These are phyloP conservation scores for Loriculus beryllinus DNA, from an alignment of 2,797 vertebrate genomes.

Conservation along the genomic window DNA sequence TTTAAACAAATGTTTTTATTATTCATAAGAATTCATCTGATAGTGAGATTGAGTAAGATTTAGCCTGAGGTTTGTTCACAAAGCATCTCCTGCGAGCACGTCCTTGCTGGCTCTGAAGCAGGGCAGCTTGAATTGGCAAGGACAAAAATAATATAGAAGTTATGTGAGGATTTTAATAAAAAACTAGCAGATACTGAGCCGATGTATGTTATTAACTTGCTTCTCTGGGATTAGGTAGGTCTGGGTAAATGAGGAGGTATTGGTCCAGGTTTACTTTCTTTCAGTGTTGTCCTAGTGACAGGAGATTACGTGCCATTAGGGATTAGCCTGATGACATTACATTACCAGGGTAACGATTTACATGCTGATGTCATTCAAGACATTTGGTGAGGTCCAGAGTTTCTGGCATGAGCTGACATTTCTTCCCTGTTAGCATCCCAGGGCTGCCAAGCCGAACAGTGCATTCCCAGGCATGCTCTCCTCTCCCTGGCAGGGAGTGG, in stretches of 20 bases:
- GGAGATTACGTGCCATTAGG: neutral
- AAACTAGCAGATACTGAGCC: neutral
- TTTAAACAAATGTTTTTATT: conserved; percentile 4
- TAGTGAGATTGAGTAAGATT: neutral
- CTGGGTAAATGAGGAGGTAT: conserved; percentile 10
- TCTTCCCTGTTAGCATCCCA: neutral
- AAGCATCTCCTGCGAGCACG: neutral
- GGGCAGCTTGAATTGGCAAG: conserved; percentile 28
- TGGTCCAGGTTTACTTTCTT: conserved; percentile 31
- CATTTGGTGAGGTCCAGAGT: neutral
- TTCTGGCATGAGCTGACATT: neutral
- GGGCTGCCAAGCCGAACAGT: neutral
- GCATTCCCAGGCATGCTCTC: neutral
- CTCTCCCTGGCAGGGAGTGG: neutral
- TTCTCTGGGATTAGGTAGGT: conserved; percentile 50
- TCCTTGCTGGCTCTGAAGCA: neutral
- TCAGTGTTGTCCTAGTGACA: conserved; percentile 3
- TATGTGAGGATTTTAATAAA: conserved; percentile 8
- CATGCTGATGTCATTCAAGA: neutral
- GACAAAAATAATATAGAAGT: conserved; percentile 14
- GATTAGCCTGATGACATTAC: neutral
- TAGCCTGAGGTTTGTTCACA: neutral
- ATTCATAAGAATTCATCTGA: neutral
- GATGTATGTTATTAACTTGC: conserved; percentile 35
- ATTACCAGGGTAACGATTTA: neutral